Evolutionary conservation across 2,113 vertebrate species (phyloP).

Genomic region (Seriola aureovittata): DNA sequence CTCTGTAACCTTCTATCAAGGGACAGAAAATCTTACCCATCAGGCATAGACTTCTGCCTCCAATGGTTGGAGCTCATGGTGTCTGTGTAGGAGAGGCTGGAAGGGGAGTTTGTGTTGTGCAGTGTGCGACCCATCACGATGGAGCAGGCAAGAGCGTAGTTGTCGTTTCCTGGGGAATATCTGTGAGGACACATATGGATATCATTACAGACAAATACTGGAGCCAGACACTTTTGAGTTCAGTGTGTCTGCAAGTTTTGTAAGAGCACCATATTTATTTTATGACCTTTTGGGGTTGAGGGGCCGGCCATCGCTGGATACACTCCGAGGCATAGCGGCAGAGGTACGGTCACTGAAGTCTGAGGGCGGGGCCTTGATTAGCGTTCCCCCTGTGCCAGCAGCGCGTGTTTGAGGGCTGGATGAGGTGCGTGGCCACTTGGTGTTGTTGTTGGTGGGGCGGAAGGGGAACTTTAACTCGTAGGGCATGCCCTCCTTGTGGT

Average conservation of each 20-base stretch:
- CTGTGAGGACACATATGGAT: slow-evolving; percentile 73
- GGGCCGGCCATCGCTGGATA: slow-evolving; percentile 94
- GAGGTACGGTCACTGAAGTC: slow-evolving; percentile 86
- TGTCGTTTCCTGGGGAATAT: slow-evolving; percentile 92
- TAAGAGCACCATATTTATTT: background rate
- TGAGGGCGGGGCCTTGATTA: slow-evolving; percentile 85
- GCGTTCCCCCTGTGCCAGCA: slow-evolving; percentile 83
- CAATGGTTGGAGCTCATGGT: slow-evolving; percentile 87
- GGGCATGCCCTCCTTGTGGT: slow-evolving; percentile 91
- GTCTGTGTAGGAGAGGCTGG: slow-evolving; percentile 89
- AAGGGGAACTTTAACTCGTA: slow-evolving; percentile 97
- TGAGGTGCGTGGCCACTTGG: slow-evolving; percentile 93
- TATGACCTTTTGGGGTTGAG: slow-evolving; percentile 89
- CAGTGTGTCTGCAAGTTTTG: slow-evolving; percentile 9
- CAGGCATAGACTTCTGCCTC: slow-evolving; percentile 94
- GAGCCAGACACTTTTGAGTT: slow-evolving; percentile 10
- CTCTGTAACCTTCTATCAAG: background rate
- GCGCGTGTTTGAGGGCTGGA: slow-evolving; percentile 85
- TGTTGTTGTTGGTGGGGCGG: slow-evolving; percentile 89
- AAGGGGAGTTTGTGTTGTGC: slow-evolving; percentile 91
- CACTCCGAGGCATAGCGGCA: slow-evolving; percentile 91
- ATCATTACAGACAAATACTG: slow-evolving; percentile 4
- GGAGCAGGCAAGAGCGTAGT: slow-evolving; percentile 93
- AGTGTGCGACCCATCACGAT: slow-evolving; percentile 91
- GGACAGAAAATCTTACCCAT: slow-evolving; percentile 84